These are phyloP conservation scores for Atta cephalotes DNA, from an alignment of 1,140 invertebrate genomes.

Conservation along the genomic window DNA sequence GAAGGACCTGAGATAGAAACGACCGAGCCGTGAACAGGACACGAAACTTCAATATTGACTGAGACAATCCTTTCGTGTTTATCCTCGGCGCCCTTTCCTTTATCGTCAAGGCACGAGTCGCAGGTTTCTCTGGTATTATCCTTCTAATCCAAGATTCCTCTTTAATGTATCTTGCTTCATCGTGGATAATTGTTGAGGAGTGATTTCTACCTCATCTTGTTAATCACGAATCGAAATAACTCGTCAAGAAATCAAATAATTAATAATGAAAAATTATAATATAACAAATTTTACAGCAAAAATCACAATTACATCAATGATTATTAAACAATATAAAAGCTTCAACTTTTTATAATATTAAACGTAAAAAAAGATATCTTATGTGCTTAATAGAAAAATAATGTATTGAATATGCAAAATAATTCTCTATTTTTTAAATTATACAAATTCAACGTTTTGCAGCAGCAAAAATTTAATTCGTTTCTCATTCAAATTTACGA, in stretches of 20 bases:
- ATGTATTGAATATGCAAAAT: not conserved
- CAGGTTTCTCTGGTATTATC: conserved; percentile 62
- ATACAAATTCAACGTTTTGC: not conserved
- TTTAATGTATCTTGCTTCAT: conserved; percentile 53
- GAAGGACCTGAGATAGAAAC: conserved; percentile 61
- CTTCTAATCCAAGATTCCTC: conserved; percentile 60
- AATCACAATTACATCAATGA: not conserved
- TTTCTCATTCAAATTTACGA: conserved; percentile 16
- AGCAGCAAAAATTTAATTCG: not conserved
- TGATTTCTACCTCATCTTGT: not conserved
- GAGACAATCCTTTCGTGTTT: conserved; percentile 75
- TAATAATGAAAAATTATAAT: not conserved
- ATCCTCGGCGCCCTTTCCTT: conserved; percentile 72
- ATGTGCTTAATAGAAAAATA: not conserved
- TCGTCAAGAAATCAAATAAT: not conserved
- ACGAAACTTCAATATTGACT: conserved; percentile 82
- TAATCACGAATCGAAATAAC: conserved; percentile 43
- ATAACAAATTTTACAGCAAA: not conserved
- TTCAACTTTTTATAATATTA: not conserved
- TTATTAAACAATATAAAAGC: conserved; percentile 7
- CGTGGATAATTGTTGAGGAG: conserved; percentile 56
- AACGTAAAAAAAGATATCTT: not conserved
- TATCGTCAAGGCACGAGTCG: conserved; percentile 50
- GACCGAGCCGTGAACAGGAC: conserved; percentile 59
- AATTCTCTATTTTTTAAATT: not conserved